Conservation (phyloP, 2,113 vertebrate species). For the Petroica traversi region DNA sequence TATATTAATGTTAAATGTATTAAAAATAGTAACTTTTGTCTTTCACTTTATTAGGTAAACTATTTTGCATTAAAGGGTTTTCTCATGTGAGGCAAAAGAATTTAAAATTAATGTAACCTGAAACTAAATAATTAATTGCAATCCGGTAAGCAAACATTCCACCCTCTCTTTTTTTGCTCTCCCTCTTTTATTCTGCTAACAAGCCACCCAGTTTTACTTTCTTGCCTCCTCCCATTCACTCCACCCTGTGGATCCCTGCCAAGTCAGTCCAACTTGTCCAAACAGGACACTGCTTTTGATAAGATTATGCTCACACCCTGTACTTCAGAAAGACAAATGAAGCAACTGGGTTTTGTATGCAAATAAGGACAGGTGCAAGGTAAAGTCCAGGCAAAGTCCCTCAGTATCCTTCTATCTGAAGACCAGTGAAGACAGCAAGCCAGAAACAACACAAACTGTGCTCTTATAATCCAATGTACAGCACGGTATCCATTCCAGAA, state of each 20-base stretch:
- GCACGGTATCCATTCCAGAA: background rate
- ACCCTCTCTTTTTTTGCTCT: constrained; percentile 24
- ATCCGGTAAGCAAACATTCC: constrained; percentile 73
- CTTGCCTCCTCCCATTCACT: constrained; percentile 76
- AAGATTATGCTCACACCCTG: constrained; percentile 79
- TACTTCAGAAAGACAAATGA: constrained; percentile 73
- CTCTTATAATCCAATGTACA: background rate
- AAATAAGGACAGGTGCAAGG: constrained; percentile 77
- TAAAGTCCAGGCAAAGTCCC: constrained; percentile 54
- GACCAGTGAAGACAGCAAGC: background rate
- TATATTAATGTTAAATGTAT: background rate
- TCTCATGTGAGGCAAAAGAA: constrained; percentile 53
- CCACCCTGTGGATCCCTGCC: constrained; percentile 76
- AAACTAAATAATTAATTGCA: constrained; percentile 70
- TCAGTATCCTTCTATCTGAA: background rate
- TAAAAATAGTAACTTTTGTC: constrained; percentile 1
- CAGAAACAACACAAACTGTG: background rate
- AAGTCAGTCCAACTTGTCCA: constrained; percentile 79
- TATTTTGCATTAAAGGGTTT: constrained; percentile 48
- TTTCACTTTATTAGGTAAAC: constrained; percentile 18
- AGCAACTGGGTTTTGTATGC: constrained; percentile 74
- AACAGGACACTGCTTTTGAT: constrained; percentile 81
- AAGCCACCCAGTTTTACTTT: constrained; percentile 77
- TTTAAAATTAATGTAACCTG: constrained; percentile 45
- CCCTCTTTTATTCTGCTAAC: constrained; percentile 61